These are phyloP conservation scores for Crypturellus undulatus DNA, from an alignment of 2,113 vertebrate genomes.

Conservation along the genomic window DNA sequence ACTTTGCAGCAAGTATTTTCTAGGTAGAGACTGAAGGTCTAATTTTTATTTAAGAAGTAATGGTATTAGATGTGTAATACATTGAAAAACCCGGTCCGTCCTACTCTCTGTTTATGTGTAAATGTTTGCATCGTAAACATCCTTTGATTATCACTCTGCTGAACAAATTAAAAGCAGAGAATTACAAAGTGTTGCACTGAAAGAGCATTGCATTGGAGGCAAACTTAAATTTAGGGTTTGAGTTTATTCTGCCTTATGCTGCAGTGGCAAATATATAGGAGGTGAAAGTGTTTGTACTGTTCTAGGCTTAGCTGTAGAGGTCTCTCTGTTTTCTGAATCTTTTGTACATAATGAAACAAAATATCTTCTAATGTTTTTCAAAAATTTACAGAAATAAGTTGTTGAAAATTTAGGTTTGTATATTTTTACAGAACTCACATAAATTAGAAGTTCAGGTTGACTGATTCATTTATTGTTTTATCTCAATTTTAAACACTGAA, in stretches of 20 bases:
- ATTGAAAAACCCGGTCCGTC: neutral
- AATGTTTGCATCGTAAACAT: neutral
- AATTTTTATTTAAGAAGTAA: neutral
- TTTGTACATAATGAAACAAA: neutral
- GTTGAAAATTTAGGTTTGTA: neutral
- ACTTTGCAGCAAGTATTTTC: neutral
- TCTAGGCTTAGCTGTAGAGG: neutral
- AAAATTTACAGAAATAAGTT: neutral
- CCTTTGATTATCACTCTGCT: neutral
- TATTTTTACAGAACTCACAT: neutral
- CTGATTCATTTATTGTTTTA: neutral
- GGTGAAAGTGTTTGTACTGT: neutral
- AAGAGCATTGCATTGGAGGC: neutral
- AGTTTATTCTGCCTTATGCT: neutral
- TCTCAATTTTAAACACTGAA: neutral
- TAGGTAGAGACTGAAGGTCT: neutral
- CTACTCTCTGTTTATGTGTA: neutral
- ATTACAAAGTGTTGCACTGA: neutral
- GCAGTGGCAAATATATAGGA: neutral
- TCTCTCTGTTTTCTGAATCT: neutral
- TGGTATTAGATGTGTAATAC: neutral
- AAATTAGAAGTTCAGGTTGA: neutral
- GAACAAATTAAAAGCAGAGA: neutral
- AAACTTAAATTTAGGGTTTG: neutral
- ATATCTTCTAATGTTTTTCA: neutral